Conservation (phyloP, 2,113 vertebrate genomes). For the Sander vitreus region DNA sequence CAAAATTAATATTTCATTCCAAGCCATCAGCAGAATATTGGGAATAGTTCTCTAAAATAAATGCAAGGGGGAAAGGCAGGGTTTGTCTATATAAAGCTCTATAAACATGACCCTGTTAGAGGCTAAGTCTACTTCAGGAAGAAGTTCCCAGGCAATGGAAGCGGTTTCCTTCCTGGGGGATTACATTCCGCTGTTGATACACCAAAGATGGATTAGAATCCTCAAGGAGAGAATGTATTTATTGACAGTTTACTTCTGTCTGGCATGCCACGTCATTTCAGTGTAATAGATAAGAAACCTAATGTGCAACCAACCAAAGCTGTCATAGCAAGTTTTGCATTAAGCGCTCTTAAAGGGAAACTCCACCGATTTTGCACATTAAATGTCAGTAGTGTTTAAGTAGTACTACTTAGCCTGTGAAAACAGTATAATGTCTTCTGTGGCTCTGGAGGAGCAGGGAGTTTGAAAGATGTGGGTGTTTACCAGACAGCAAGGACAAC, state of each 20-base stretch:
- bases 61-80: conserved; percentile 63
- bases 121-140: conserved; percentile 42
- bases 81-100: conserved; percentile 76
- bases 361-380: not conserved
- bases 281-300: conserved; percentile 22
- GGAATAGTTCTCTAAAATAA: conserved; percentile 75
- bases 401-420: not conserved
- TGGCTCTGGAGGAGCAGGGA: not conserved
- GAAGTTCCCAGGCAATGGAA: conserved; percentile 59
- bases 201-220: conserved; percentile 46
- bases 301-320: conserved; percentile 17
- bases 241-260: conserved; percentile 24
- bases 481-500: not conserved
- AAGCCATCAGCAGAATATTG: conserved; percentile 67
- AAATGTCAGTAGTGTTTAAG: not conserved
- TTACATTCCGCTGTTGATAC: conserved; percentile 54
- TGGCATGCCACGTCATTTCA: conserved; percentile 13
- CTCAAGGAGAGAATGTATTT: conserved; percentile 30
- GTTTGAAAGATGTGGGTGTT: not conserved
- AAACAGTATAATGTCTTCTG: not conserved
- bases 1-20: conserved; percentile 77
- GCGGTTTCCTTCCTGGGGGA: conserved; percentile 45
- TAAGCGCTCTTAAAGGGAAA: conserved; percentile 8
- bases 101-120: conserved; percentile 75
- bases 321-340: conserved; percentile 19